Percentiles rank a stretch among this genome's conserved stretches.
phyloP scores from a whole-genome alignment of 92 coral and sea anemone genomes.

The Zoanthus gigantus region DNA sequence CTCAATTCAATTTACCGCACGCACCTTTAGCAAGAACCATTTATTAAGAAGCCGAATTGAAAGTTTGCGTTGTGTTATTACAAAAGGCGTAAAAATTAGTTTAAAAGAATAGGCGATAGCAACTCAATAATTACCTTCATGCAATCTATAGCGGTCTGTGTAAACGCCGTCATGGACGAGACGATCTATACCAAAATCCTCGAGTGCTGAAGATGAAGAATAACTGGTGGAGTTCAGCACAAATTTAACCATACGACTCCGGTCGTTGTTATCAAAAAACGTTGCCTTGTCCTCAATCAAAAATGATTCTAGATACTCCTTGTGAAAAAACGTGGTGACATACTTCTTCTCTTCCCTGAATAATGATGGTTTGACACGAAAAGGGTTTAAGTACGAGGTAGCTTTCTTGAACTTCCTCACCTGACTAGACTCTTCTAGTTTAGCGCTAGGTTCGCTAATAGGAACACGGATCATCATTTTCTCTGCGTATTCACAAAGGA shows the following conservation, averaged over 20 bases:
- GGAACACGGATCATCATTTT: constrained; percentile 71
- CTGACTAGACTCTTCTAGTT: constrained; percentile 49
- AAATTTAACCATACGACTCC: constrained; percentile 71
- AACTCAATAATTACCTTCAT: constrained; percentile 45
- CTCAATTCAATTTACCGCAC: no score
- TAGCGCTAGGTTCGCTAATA: constrained; percentile 47
- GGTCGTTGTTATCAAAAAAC: constrained; percentile 66
- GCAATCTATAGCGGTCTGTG: constrained; percentile 56
- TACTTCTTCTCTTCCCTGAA: constrained; percentile 51
- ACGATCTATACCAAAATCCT: constrained; percentile 63
- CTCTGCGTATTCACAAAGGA: constrained; percentile 62
- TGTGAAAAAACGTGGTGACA: constrained; percentile 80
- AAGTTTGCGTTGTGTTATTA: no score
- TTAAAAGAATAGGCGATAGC: neutral
- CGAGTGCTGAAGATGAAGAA: constrained; percentile 33
- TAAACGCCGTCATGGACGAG: constrained; percentile 55
- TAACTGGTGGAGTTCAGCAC: constrained; percentile 50
- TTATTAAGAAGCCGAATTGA: no score
- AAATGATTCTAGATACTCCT: constrained; percentile 56
- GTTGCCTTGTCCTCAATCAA: constrained; percentile 60
- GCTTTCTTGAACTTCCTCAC: constrained; percentile 28
- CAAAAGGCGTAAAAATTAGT: no score
- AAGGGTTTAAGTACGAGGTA: constrained; percentile 65
- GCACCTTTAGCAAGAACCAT: no score
- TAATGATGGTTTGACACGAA: constrained; percentile 52